Conservation (phyloP, 2,113 vertebrate species). For the Lophura nycthemera region DNA sequence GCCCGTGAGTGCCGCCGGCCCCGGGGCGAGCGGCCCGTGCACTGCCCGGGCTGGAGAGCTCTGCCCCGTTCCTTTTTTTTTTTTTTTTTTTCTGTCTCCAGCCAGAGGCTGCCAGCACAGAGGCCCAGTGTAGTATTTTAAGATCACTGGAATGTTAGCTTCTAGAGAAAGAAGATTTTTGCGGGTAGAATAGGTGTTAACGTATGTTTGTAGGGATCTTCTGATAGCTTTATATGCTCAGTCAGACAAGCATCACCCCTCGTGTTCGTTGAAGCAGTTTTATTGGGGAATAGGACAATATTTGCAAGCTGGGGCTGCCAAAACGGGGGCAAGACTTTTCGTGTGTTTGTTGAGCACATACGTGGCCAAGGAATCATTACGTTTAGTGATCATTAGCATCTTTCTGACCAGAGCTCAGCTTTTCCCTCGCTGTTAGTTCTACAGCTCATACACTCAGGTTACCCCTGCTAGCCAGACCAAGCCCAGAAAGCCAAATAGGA, state of each 20-base stretch:
- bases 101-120: too few species aligned
- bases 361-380: neutral
- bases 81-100: neutral
- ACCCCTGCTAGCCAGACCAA: rapidly evolving
- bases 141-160: neutral
- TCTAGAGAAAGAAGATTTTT: neutral
- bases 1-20: rapidly evolving
- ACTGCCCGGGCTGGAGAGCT: too few species aligned
- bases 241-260: neutral
- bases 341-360: neutral
- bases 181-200: neutral
- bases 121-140: neutral
- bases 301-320: neutral
- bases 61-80: neutral
- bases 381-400: conserved; percentile 30
- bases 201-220: too few species aligned
- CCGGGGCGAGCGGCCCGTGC: neutral
- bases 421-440: neutral
- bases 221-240: neutral
- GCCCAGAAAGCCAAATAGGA: too few species aligned
- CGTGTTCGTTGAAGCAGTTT: rapidly evolving
- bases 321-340: neutral
- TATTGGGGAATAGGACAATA: rapidly evolving
- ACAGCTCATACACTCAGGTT: rapidly evolving
- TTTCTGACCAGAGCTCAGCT: neutral